Base-by-base conservation (phyloP, 2,888 invertebrate genomes). In the Perizoma affinitatum region DNA sequence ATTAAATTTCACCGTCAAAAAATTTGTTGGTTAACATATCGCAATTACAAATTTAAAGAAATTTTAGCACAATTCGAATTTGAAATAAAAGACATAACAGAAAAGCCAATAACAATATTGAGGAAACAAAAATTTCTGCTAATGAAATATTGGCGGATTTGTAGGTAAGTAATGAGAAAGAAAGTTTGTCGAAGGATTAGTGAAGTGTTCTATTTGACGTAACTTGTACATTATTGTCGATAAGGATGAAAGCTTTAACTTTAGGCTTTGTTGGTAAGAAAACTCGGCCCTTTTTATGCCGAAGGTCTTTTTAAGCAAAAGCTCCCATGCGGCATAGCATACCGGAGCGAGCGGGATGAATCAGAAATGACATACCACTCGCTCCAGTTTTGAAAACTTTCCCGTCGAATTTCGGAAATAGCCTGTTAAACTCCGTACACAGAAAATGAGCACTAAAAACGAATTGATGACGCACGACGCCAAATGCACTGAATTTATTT, bases 371-470 rank as follows among this genome's bases (percentile, higher is more conserved):
- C 81, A 81, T 83, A 80, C 80, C 83, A 76, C 80, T 81, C 80
- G 83, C 83, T 81, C 79, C 80, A 80, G 79, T 75, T 78, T 75
- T 78, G 74, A 69, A 82, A 86, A 86, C 75, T 83, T 86, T 78
- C 82, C 65, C 84, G 81, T 86, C 88, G 88, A 89, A 90, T 86
- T 90, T 89, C 89, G 88, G 88, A 92, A 90, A 84, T 83, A 82
- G 83, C 76, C 76, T 77, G 76, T 76, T 69, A 68, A 73, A 80
- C 80, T 80, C 74, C 80, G 75, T 78, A 73, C 87, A 86, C 82
- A 77, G 79, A 81, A 75, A 77, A 77, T 74, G 74, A 82, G 70
- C 86, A 86, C 84, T 67, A 75, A 73, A 70, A 70, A 71, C 65
- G 58, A 67, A 61, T 58, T 65, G 70, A 68, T 69, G 73, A 77